Conservation (phyloP, 2,113 vertebrate species). For the Erythrocebus patas region DNA sequence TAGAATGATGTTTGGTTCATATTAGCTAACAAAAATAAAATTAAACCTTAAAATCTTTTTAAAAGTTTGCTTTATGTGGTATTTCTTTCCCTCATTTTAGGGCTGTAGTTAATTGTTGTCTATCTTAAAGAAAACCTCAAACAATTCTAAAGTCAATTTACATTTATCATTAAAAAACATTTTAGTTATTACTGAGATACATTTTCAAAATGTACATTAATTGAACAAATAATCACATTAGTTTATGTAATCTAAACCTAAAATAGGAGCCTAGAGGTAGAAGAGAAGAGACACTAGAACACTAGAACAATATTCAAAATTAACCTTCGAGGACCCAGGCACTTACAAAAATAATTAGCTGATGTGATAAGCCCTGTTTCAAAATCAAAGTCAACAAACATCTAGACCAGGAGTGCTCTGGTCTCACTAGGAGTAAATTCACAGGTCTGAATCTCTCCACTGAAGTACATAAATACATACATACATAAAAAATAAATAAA, state of each 20-base stretch:
- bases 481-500: background rate
- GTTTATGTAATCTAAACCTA: background rate
- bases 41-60: background rate
- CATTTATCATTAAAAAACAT: background rate
- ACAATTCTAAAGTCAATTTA: background rate
- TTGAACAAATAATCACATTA: constrained; percentile 1
- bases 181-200: constrained; percentile 1
- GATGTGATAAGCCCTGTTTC: background rate
- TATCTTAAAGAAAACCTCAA: background rate
- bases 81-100: background rate
- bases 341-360: background rate
- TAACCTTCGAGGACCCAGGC: background rate
- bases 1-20: background rate
- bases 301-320: constrained; percentile 16
- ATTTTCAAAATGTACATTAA: background rate
- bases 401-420: background rate
- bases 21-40: background rate
- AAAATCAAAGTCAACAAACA: background rate
- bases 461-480: background rate
- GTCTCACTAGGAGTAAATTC: background rate
- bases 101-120: background rate
- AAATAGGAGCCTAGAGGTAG: background rate
- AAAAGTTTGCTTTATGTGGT: background rate
- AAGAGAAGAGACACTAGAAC: background rate
- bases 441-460: background rate